These are phyloP conservation scores for Phocoena phocoena DNA, from an alignment of 2,113 vertebrate genomes.

Conservation along the genomic window DNA sequence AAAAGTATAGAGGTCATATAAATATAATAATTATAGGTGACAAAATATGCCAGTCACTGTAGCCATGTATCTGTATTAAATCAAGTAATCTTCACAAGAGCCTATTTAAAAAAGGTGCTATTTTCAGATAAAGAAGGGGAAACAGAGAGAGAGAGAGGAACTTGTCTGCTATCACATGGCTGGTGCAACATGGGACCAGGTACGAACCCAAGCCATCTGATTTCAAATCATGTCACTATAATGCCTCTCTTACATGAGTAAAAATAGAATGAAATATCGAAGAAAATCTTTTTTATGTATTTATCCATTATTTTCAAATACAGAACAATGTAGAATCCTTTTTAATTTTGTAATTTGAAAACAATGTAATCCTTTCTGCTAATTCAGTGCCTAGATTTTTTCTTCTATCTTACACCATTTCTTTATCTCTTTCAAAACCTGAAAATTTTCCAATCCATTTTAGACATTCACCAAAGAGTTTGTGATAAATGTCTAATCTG, in stretches of 20 bases:
- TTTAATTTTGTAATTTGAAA: background rate
- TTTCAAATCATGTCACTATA: background rate
- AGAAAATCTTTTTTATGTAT: background rate
- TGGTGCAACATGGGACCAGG: rapidly evolving
- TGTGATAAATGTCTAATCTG: background rate
- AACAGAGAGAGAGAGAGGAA: background rate
- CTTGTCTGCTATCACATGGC: background rate
- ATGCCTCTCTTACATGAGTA: background rate
- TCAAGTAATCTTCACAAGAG: background rate
- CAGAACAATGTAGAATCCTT: background rate
- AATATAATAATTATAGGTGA: background rate
- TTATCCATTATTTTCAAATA: background rate
- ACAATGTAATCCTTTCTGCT: background rate
- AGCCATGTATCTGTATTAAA: background rate
- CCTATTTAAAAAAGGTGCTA: background rate
- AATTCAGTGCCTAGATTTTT: background rate
- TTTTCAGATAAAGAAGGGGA: background rate
- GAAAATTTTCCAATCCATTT: background rate
- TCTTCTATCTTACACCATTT: background rate
- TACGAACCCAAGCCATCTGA: background rate
- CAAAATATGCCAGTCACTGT: background rate
- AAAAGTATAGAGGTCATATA: background rate
- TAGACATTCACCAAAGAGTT: background rate
- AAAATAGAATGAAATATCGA: background rate
- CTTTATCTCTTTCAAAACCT: background rate